These are phyloP conservation scores for Climacteris rufus DNA, from an alignment of 2,113 vertebrate genomes.

Conservation along the genomic window DNA sequence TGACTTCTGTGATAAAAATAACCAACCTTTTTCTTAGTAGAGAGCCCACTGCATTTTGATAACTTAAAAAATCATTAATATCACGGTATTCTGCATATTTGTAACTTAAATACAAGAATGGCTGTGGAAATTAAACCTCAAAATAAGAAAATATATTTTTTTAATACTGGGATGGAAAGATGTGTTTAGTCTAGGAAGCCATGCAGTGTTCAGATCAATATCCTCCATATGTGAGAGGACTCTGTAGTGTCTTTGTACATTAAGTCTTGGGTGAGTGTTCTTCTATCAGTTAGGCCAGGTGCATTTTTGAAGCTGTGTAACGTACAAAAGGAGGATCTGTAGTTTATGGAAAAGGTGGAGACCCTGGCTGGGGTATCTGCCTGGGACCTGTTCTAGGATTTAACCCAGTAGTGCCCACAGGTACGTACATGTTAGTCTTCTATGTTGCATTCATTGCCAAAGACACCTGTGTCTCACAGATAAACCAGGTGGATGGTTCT, in stretches of 20 bases:
- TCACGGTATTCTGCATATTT: not conserved
- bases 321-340: not conserved
- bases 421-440: not conserved
- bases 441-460: not conserved
- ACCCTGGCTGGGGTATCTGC: not conserved
- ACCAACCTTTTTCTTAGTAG: not conserved
- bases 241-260: not conserved
- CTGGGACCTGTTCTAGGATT: not conserved
- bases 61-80: not conserved
- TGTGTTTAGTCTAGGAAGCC: not conserved
- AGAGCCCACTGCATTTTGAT: not conserved
- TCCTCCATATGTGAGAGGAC: not conserved
- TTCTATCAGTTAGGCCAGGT: not conserved
- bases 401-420: not conserved
- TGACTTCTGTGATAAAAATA: not conserved
- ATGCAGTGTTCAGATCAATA: not conserved
- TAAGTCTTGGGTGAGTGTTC: not conserved
- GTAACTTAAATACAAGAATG: not conserved
- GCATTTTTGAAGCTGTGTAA: not conserved
- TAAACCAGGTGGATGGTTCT: not conserved
- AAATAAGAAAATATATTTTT: not conserved
- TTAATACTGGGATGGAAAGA: not conserved
- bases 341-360: not conserved
- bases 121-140: not conserved
- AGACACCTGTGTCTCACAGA: not conserved